Base-by-base conservation (phyloP, 2,113 vertebrate genomes). In the Ceyx margarethae region DNA sequence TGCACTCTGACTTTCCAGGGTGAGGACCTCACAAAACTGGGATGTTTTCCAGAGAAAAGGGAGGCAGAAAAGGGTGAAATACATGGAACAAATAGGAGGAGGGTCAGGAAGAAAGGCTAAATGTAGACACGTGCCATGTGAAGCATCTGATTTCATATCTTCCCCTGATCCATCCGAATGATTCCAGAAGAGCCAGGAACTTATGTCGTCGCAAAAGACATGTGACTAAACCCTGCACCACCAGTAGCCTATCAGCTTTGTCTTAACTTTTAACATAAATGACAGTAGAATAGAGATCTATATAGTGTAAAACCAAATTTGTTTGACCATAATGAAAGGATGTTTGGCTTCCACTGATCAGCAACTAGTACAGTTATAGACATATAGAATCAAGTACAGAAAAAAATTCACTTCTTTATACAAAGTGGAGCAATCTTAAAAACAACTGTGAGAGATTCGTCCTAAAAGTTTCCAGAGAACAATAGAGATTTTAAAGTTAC, bases 241-340 rank as follows among this genome's bases (percentile, higher is more conserved):
- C 14, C 14, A 0, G 0, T 50, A 54, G 21, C 9, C 10, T 20
- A 19, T 15, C 19, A 80, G 8, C 28, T 82, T 67, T 76, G 58
- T 5, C 6, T 64, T 64, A 58, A 45, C 8, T 65, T 77, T 48
- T 29, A 66, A 40, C 0, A 1, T 61, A 77, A 84, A 51, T 16
- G 8, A 28, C 2, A 31, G 46, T 7, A 35, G 43, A 67, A 40
- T 62, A 75, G 1, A 29, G 17, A 37, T 82, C 21, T 21, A 2
- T 31, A 13, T 6, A 72, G 20, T 23, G 8, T 51, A 46, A 89
- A 83, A 11, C n/a, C n/a, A 43, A 73, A 81, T 45, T 7, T 48
- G 6, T 50, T 89, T 58, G 14, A 54, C 10, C 15, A 66, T 11
- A 77, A 15, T 42, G 8, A 7, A 42, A 56, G 22, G 15, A 28